A percentile compares a stretch with the other conserved stretches of the same genome.
These are phyloP conservation scores for Hartigia nigra DNA, from an alignment of 2,888 invertebrate species.

Conservation along the genomic window DNA sequence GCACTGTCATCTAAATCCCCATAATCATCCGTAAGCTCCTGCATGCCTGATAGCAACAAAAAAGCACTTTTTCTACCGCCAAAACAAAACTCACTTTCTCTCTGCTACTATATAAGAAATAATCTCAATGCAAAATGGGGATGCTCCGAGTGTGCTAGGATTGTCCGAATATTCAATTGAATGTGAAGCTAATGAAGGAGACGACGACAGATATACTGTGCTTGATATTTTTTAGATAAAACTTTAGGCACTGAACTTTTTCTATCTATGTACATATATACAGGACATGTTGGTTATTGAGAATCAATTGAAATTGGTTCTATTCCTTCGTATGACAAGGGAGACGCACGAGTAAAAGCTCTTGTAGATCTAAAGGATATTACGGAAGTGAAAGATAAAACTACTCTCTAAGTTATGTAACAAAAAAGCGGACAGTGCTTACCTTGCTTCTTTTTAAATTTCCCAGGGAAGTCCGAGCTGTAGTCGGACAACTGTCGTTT, in stretches of 20 bases:
- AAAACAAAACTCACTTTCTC: constrained; percentile 10
- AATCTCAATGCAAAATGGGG: not conserved
- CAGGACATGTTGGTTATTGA: not conserved
- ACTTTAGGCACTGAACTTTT: not conserved
- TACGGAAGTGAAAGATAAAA: not conserved
- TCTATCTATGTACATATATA: not conserved
- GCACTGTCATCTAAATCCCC: constrained; percentile 58
- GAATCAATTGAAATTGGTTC: not conserved
- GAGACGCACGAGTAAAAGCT: not conserved
- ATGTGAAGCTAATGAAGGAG: not conserved
- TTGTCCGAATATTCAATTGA: not conserved
- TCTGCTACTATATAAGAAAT: not conserved
- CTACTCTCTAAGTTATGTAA: not conserved
- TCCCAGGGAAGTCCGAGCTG: constrained; percentile 42
- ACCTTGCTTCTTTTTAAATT: constrained; percentile 52
- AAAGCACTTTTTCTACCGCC: constrained; percentile 22
- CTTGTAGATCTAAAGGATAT: not conserved
- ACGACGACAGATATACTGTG: not conserved
- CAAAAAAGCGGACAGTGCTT: constrained; percentile 14
- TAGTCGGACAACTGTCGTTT: constrained; percentile 54
- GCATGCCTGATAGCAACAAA: constrained; percentile 43
- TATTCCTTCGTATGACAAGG: not conserved
- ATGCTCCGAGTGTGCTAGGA: not conserved
- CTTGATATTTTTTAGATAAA: not conserved
- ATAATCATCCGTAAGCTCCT: constrained; percentile 54